Conservation (phyloP, 2,113 vertebrate genomes). For the Erythrocercus mccallii region DNA sequence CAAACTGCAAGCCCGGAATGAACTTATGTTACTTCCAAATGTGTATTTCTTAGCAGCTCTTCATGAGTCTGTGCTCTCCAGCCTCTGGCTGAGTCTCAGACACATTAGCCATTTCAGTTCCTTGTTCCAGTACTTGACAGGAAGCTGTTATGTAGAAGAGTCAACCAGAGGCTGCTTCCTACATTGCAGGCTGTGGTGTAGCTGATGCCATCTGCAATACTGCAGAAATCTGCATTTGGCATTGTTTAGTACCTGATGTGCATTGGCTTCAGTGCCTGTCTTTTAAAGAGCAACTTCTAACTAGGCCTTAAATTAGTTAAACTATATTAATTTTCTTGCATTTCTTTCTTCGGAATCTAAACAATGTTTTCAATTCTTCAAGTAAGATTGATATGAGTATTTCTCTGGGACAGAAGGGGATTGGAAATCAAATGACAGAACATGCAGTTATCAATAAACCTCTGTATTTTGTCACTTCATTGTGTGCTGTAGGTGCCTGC, state of each 20-base stretch:
- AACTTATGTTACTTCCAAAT: background rate
- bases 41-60: background rate
- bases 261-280: background rate
- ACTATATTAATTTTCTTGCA: background rate
- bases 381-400: background rate
- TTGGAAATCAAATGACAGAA: conserved; percentile 10
- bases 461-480: conserved; percentile 72
- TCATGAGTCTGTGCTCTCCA: background rate
- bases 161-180: background rate
- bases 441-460: conserved; percentile 77
- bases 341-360: background rate
- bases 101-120: background rate
- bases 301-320: conserved; percentile 36
- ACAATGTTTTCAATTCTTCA: background rate
- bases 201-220: background rate
- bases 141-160: background rate
- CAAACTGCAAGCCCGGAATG: background rate
- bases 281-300: background rate
- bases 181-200: background rate
- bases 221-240: background rate
- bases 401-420: background rate
- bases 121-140: background rate
- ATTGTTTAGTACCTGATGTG: background rate
- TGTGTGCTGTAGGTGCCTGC: background rate
- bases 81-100: background rate